These are phyloP conservation scores for Galerucella pusilla DNA, from an alignment of 2,888 invertebrate genomes.

Conservation along the genomic window DNA sequence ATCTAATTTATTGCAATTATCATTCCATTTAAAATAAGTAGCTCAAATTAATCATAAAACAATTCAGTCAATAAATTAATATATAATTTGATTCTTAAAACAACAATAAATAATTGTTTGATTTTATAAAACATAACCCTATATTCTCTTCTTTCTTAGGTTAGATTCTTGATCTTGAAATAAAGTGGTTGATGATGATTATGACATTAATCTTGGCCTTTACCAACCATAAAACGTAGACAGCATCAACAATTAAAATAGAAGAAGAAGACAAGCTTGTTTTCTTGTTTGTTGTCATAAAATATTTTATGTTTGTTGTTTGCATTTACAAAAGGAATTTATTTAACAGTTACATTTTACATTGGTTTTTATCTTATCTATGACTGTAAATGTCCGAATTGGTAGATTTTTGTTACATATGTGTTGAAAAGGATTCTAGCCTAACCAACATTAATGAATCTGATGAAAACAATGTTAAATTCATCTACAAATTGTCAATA, in stretches of 20 bases:
- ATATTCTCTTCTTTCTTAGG: not conserved
- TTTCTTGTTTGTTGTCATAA: too few species aligned
- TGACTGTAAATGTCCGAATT: constrained; percentile 38
- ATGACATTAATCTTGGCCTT: too few species aligned
- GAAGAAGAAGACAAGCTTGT: too few species aligned
- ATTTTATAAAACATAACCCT: not conserved
- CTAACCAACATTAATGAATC: constrained; percentile 40
- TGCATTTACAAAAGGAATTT: too few species aligned
- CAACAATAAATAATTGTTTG: not conserved
- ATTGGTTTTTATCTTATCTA: not conserved
- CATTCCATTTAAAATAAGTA: not conserved
- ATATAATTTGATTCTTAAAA: not conserved
- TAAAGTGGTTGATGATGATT: too few species aligned
- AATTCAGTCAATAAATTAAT: not conserved
- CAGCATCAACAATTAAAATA: too few species aligned
- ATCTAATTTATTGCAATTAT: not conserved
- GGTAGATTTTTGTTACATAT: constrained; percentile 49
- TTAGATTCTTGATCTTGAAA: too few species aligned
- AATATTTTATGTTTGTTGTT: too few species aligned
- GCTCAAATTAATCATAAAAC: not conserved
- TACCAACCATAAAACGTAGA: too few species aligned
- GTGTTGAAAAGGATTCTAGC: constrained; percentile 41
- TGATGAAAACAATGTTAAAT: constrained; percentile 42
- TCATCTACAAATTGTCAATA: constrained; percentile 45
- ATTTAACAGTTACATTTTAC: too few species aligned